Evolutionary conservation across 2,888 invertebrate genomes (phyloP), one percentile per base, ranked within the genome.

Genomic region (Caenorhabditis uteleia): DNA sequence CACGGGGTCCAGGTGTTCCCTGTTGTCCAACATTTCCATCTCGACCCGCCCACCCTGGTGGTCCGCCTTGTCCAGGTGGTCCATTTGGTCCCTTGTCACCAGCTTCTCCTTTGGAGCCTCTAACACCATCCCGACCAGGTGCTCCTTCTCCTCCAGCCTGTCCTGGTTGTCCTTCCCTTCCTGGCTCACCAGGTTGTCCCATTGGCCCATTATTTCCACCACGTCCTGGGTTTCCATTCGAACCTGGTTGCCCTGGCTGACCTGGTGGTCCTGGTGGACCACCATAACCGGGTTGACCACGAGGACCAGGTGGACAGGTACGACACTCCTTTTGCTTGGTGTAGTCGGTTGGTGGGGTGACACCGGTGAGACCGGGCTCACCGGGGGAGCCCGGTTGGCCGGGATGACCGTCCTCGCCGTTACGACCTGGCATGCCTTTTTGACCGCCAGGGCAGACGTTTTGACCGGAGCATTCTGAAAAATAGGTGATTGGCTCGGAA

Each of bases 101-200:
- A n/a, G 59, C 42, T 2, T 51, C 36, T 31, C 68, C 68, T 27
- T 68, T 68, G 4, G 51, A 53, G 20, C 69, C 69, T 7, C 54
- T 51, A 8, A 54, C 64, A 26, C 72, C 72, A 46, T 66, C 68
- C 26, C 50, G 25, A 26, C 72, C 72, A 0, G 69, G 72, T 10
- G 33, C n/a, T 36, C 72, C 72, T 8, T 49, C 45, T 4, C 36
- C 54, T 46, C 72, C 72, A 10, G 55, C 50, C n/a, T 70, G 64
- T 46, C 72, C 72, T 1, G 62, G 61, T 26, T 51, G 48, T 27
- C 72, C 72, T 18, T 62, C 56, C 21, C 56, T 31, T 55, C 72
- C 72, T 3, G 64, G 42, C 42, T 67, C 67, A 57, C 72, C 72
- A 2, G 58, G 60, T 23, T 48, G 46, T 39, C 72, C 72, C 50